Percentiles rank a stretch among this genome's conserved stretches.
phyloP scores from a whole-genome alignment of 2,113 vertebrate genomes.

The Indri indri region DNA sequence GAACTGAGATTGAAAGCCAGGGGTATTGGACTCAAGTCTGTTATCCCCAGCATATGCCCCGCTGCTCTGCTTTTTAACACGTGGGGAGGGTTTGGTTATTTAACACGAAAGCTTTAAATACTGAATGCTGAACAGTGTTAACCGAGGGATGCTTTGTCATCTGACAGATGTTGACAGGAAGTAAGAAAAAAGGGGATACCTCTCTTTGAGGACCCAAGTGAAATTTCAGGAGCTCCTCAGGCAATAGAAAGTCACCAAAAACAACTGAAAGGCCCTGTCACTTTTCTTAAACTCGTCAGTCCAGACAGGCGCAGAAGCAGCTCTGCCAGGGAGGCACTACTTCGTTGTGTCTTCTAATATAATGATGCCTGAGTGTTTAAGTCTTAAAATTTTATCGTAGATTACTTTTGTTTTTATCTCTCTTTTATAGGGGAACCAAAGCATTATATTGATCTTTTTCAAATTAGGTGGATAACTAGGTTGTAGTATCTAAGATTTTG shows the following conservation, averaged over 20 bases:
- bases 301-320: not conserved
- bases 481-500: slow-evolving; percentile 31
- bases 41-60: not conserved
- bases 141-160: not conserved
- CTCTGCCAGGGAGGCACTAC: not conserved
- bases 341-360: not conserved
- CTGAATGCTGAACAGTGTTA: not conserved
- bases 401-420: slow-evolving; percentile 25
- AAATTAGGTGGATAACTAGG: not conserved
- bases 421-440: not conserved
- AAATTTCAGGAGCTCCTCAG: not conserved
- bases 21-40: not conserved
- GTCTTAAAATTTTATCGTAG: not conserved
- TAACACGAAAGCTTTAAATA: slow-evolving; percentile 19
- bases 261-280: not conserved
- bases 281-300: not conserved
- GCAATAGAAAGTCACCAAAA: not conserved
- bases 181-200: not conserved
- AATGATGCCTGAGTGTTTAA: not conserved
- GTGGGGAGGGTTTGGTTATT: not conserved
- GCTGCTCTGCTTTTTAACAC: not conserved
- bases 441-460: not conserved
- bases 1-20: not conserved
- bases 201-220: not conserved
- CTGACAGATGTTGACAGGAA: not conserved